Conservation (phyloP, 2,113 vertebrate species). For the Phaetusa simplex region DNA sequence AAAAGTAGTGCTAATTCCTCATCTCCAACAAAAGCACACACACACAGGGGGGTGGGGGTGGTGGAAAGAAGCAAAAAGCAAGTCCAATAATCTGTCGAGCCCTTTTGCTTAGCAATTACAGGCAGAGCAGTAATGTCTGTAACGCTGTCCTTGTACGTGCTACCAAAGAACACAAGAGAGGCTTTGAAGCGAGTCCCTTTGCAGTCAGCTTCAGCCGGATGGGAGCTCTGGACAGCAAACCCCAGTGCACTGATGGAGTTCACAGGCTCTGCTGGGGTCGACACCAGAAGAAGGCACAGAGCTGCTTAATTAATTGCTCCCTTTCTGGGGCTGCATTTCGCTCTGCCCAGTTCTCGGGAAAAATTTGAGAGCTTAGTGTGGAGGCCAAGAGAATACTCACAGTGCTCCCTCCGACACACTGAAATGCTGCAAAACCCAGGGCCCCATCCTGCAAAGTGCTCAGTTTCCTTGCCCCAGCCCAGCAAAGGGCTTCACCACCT, state of each 20-base stretch:
- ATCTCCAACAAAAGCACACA: constrained; percentile 6
- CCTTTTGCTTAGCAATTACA: neutral
- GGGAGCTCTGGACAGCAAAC: constrained; percentile 6
- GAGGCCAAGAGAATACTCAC: neutral
- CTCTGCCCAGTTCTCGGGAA: neutral
- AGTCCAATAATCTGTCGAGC: neutral
- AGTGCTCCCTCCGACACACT: neutral
- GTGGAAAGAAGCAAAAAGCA: neutral
- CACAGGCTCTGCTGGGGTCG: neutral
- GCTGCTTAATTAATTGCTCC: neutral
- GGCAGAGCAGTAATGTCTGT: constrained; percentile 7
- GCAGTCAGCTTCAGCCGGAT: neutral
- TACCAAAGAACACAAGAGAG: constrained; percentile 25
- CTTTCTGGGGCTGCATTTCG: neutral
- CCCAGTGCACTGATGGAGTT: neutral
- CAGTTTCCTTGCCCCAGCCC: neutral
- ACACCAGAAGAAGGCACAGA: neutral
- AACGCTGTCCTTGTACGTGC: neutral
- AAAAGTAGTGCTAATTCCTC: neutral
- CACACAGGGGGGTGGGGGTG: neutral
- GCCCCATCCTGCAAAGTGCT: rapidly evolving
- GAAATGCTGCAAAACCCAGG: neutral
- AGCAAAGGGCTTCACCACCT: neutral
- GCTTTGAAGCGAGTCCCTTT: constrained; percentile 37
- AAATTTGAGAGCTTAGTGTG: neutral